These are phyloP conservation scores for Eleginops maclovinus DNA, from an alignment of 2,113 vertebrate species.

Conservation along the genomic window DNA sequence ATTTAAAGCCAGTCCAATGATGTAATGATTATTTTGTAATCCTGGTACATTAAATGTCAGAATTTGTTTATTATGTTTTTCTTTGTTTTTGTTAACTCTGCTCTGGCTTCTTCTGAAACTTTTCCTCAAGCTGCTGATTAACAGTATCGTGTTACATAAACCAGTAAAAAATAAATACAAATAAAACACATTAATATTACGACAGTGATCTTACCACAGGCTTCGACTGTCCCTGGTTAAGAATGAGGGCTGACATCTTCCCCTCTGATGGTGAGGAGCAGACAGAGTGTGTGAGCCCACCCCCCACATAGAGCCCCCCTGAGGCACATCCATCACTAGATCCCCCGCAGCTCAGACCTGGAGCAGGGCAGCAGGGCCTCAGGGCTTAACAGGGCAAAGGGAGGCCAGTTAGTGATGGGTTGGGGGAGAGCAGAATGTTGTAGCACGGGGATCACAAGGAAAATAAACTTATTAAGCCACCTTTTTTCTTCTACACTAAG, in stretches of 20 bases:
- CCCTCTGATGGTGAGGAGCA: conserved; percentile 7
- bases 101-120: neutral
- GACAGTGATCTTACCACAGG: conserved; percentile 7
- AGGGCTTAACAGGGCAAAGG: conserved; percentile 45
- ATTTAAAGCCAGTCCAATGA: neutral
- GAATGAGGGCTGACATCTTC: conserved; percentile 14
- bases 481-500: neutral
- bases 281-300: conserved; percentile 24
- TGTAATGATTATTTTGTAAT: neutral
- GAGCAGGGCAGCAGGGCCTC: conserved; percentile 41
- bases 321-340: conserved; percentile 65
- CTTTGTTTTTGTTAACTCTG: conserved; percentile 4
- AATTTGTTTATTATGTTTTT: neutral
- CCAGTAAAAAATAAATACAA: neutral
- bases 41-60: neutral
- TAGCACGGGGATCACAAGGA: conserved; percentile 7
- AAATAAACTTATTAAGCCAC: conserved; percentile 3
- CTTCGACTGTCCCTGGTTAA: conserved; percentile 21
- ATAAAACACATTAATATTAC: neutral
- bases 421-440: conserved; percentile 9
- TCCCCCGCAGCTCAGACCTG: conserved; percentile 57
- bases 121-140: conserved; percentile 17
- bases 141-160: conserved; percentile 5
- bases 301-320: conserved; percentile 54
- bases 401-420: conserved; percentile 39